Base-by-base conservation (phyloP, 2,113 vertebrate species). In the Burhinus oedicnemus region DNA sequence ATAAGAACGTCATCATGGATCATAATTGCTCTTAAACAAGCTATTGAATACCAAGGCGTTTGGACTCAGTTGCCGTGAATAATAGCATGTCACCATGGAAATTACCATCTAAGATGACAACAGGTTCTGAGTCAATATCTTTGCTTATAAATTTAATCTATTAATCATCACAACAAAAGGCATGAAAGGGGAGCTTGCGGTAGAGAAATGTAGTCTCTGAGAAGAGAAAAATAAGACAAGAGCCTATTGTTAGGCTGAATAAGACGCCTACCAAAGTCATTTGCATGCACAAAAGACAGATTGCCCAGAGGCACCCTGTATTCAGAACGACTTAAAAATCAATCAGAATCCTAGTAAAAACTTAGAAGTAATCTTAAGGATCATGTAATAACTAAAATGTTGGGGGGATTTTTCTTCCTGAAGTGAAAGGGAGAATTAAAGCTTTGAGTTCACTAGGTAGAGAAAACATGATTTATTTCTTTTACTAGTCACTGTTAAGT, bases 401-500 rank as follows among this genome's bases (percentile, higher is more conserved):
- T 23, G 25, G 19, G 23, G 21, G 9, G 4, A 0, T 0, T 13
- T 12, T 38, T 30, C 19, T 69, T 21, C 36, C n/a, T 83, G 8
- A 84, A 69, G 21, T 49, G 12, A 76, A 58, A 80, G 17, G 14
- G 15, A 40, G 6, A 92, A 79, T 51, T 71, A 90, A 83, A 94
- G 4, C 11, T 86, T 42, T 2, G 1, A 13, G 25, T 85, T 83
- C 13, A 36, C 19, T 26, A 40, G 3, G 30, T 1, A 87, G 25
- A 78, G 16, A 58, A 91, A 85, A 45, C 3, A 3, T 2, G 1
- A 1, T 20, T 20, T 3, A 23, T 49, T 19, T 20, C 55, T 38
- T 79, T 70, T 85, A 7, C 34, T 61, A 61, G 12, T 58, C 21
- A 25, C 5, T 71, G 4, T 38, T 57, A 75, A 89, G 10, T 62